Evolutionary conservation across 1,140 invertebrate genomes (phyloP).

Genomic region (Hycleus phaleratus): DNA sequence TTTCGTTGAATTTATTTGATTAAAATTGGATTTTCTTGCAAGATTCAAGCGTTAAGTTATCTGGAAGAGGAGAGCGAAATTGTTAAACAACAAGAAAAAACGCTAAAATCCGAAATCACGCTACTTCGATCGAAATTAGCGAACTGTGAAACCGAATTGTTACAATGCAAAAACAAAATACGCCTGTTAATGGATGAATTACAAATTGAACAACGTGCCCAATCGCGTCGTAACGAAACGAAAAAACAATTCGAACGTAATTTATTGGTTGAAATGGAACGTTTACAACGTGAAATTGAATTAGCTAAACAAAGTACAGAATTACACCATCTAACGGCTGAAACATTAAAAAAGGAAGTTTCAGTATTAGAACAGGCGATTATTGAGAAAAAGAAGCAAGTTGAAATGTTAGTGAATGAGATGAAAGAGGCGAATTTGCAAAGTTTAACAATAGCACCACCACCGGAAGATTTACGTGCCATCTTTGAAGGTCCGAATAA

Average conservation of each 20-base stretch:
- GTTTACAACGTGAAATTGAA: slow-evolving; percentile 72
- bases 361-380: slow-evolving; percentile 68
- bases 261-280: slow-evolving; percentile 70
- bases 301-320: slow-evolving; percentile 74
- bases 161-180: slow-evolving; percentile 84
- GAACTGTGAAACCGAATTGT: slow-evolving; percentile 79
- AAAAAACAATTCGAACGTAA: slow-evolving; percentile 63
- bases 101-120: slow-evolving; percentile 75
- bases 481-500: slow-evolving; percentile 74
- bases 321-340: slow-evolving; percentile 68
- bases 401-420: slow-evolving; percentile 75
- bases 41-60: slow-evolving; percentile 68
- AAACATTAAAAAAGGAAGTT: slow-evolving; percentile 72
- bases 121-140: slow-evolving; percentile 72
- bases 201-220: slow-evolving; percentile 48
- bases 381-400: slow-evolving; percentile 76
- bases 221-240: slow-evolving; percentile 39
- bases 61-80: slow-evolving; percentile 83
- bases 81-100: slow-evolving; percentile 80
- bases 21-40: slow-evolving; percentile 14
- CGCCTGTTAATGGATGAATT: slow-evolving; percentile 57
- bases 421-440: slow-evolving; percentile 90
- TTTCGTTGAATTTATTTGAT: too few species aligned
- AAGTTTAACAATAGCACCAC: slow-evolving; percentile 74
- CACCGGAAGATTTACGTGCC: slow-evolving; percentile 71